phyloP scores from a whole-genome alignment of 2,888 invertebrate genomes.

The Cheilosia soror region DNA sequence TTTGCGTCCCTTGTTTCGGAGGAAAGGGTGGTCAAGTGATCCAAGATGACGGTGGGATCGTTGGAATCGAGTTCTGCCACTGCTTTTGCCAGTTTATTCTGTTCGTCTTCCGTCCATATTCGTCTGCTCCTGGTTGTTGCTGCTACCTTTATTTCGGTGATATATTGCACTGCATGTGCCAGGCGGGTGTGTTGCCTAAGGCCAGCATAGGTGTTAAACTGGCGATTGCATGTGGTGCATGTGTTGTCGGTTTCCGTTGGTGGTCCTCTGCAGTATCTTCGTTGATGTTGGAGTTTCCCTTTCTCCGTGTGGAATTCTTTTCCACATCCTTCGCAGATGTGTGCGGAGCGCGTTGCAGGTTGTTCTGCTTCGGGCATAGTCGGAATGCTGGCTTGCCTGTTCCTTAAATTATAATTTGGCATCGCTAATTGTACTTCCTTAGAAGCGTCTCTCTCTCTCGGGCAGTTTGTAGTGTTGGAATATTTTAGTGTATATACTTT shows the following conservation, averaged over 20 bases:
- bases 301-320: neutral
- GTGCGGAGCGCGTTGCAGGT: neutral
- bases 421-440: neutral
- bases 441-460: neutral
- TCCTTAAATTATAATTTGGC: neutral
- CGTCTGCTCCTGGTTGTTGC: neutral
- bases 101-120: neutral
- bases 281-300: neutral
- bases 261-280: neutral
- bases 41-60: neutral
- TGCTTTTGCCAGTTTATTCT: slow-evolving; percentile 80
- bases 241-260: neutral
- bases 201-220: neutral
- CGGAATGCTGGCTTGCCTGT: neutral
- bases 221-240: neutral
- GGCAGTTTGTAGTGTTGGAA: neutral
- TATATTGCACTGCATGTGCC: neutral
- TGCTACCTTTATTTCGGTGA: neutral
- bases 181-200: neutral
- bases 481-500: neutral
- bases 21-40: neutral
- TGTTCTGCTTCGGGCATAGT: neutral
- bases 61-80: neutral
- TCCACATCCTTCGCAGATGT: neutral
- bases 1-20: neutral